Evolutionary conservation across 2,113 vertebrate species (phyloP).

Genomic region (Sapajus apella): DNA sequence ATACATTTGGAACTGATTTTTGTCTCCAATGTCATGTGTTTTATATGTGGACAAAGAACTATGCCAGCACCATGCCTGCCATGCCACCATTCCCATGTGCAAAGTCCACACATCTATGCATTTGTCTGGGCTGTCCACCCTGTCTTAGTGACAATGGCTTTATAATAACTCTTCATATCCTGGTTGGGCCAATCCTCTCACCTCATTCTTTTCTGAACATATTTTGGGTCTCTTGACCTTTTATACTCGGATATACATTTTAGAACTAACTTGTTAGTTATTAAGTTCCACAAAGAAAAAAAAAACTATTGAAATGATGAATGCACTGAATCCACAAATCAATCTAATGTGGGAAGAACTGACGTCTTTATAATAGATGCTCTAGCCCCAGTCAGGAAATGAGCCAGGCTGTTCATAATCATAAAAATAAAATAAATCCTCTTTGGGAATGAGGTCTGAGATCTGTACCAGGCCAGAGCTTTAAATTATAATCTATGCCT

Average conservation of each 20-base stretch:
- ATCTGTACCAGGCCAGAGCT: background rate
- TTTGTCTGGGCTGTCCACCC: background rate
- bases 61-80: background rate
- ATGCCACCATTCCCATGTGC: fast-evolving
- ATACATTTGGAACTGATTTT: background rate
- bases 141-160: background rate
- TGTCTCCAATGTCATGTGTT: background rate
- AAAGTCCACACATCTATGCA: fast-evolving
- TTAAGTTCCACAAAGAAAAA: background rate
- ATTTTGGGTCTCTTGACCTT: background rate
- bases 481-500: background rate
- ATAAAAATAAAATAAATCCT: conserved; percentile 18
- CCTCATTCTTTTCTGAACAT: background rate
- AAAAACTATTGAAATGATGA: background rate
- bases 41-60: background rate
- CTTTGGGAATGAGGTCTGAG: background rate
- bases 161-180: background rate
- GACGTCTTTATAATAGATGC: background rate
- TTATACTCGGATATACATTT: background rate
- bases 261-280: conserved; percentile 7
- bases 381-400: background rate
- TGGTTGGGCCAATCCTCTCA: background rate
- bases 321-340: background rate
- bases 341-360: background rate
- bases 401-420: background rate